A percentile compares a stretch with the other conserved stretches of the same genome.
These are phyloP conservation scores for Propithecus perrieri DNA, from an alignment of 2,797 vertebrate species.

Conservation along the genomic window DNA sequence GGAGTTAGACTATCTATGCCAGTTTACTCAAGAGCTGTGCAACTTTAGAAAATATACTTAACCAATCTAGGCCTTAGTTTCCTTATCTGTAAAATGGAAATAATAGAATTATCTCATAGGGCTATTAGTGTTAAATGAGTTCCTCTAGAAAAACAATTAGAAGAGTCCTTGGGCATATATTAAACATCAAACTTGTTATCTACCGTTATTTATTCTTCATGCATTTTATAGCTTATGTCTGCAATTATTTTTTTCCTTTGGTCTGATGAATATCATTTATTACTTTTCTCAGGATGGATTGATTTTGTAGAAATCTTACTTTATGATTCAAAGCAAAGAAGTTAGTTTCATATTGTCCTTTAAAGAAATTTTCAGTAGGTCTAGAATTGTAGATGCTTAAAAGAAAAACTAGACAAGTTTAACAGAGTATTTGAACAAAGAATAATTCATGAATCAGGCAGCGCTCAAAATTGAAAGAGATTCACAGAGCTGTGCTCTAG, in stretches of 20 bases:
- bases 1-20: neutral
- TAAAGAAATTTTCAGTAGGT: neutral
- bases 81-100: neutral
- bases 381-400: neutral
- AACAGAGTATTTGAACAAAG: neutral
- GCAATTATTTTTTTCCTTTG: neutral
- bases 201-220: neutral
- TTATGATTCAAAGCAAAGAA: neutral
- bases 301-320: neutral
- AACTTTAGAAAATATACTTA: neutral
- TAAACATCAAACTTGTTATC: neutral
- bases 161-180: neutral
- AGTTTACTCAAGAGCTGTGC: neutral
- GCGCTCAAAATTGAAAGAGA: neutral
- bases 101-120: neutral
- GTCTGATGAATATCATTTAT: neutral
- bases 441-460: neutral
- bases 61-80: neutral
- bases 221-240: neutral
- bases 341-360: neutral
- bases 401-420: neutral
- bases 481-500: too few relatives aligned
- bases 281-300: neutral
- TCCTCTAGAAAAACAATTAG: neutral
- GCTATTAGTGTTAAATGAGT: neutral